Evolutionary conservation across 2,797 vertebrate species (phyloP).

Genomic region (Urocyon cinereoargenteus): DNA sequence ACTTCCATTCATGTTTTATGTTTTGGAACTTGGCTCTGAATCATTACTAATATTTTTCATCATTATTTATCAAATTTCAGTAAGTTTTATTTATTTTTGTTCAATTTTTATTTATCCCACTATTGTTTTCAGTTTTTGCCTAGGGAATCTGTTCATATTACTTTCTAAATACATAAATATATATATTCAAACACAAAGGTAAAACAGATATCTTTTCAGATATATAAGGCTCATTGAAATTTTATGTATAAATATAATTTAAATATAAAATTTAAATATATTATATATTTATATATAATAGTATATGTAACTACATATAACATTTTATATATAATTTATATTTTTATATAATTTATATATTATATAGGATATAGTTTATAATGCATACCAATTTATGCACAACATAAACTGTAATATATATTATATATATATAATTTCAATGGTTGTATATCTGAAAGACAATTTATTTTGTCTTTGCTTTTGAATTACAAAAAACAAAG

Average conservation of each 20-base stretch:
- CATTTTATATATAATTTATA: background rate
- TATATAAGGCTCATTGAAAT: background rate
- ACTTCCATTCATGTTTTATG: background rate
- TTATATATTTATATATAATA: background rate
- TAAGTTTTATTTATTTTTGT: background rate
- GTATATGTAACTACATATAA: background rate
- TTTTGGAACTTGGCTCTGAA: background rate
- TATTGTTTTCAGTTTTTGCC: background rate
- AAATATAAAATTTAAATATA: background rate
- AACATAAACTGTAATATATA: background rate
- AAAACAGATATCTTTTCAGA: background rate
- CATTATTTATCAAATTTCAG: background rate
- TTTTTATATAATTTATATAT: background rate
- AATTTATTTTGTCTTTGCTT: background rate
- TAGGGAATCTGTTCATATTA: background rate
- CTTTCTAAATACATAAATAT: background rate
- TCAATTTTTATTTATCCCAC: background rate
- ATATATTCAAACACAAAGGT: background rate
- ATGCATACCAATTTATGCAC: background rate
- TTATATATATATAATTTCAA: background rate
- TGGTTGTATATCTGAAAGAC: background rate
- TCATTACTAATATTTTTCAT: background rate
- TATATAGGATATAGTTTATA: background rate
- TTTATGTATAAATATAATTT: background rate
- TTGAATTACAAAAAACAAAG: background rate